Conservation (phyloP, 1,140 invertebrate genomes). For the Pseudomyrmex gracilis region DNA sequence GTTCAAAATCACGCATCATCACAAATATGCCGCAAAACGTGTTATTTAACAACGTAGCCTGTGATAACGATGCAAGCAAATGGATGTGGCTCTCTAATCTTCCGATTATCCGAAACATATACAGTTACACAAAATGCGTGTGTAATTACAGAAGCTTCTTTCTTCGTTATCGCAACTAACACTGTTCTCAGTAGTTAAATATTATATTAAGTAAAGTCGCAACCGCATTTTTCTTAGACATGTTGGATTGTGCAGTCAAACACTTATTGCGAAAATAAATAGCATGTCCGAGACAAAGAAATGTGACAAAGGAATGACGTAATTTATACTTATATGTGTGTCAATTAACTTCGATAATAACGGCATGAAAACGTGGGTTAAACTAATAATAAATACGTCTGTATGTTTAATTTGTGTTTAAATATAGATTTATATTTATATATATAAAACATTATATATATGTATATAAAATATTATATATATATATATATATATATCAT, state of each 20-base stretch:
- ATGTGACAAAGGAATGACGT: neutral
- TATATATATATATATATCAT: no score
- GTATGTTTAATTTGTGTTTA: neutral
- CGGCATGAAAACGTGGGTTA: neutral
- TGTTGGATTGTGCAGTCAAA: no score
- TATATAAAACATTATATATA: no score
- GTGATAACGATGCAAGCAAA: neutral
- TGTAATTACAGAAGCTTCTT: neutral
- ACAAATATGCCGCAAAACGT: neutral
- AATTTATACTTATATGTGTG: constrained; percentile 9
- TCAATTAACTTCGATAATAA: neutral
- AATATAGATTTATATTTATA: no score
- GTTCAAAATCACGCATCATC: neutral
- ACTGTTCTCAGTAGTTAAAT: neutral
- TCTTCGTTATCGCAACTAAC: neutral
- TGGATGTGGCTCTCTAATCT: neutral
- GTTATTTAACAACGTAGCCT: neutral
- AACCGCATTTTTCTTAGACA: neutral
- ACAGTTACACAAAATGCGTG: no score
- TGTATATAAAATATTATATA: no score
- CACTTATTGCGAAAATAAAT: neutral
- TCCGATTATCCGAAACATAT: neutral
- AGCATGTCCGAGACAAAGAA: neutral
- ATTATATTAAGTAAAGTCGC: neutral
- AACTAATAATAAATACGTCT: no score